These are phyloP conservation scores for Pseudopipra pipra DNA, from an alignment of 2,113 vertebrate species.

Conservation along the genomic window DNA sequence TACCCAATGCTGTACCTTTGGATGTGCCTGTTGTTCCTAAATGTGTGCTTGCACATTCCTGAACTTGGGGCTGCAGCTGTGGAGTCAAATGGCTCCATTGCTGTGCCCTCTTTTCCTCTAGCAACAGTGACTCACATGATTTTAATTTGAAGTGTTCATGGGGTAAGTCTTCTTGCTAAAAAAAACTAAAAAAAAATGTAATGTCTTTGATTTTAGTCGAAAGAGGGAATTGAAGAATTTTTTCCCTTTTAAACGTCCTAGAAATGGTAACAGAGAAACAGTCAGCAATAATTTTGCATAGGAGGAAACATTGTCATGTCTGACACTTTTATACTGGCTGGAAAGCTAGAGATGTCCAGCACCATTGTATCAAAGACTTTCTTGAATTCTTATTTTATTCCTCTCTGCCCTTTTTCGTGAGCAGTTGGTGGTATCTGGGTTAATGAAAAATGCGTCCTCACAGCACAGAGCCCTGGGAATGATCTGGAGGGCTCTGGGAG, in stretches of 20 bases:
- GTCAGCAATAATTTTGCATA: not conserved
- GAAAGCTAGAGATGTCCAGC: not conserved
- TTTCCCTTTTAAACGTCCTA: not conserved
- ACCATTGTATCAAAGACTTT: not conserved
- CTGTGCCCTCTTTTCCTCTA: not conserved
- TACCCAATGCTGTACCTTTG: not conserved
- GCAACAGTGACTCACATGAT: not conserved
- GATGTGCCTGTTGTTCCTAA: conserved; percentile 43
- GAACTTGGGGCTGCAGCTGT: not conserved
- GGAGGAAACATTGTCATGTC: not conserved
- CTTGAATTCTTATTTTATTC: not conserved
- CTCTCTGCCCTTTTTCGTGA: not conserved
- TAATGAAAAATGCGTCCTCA: not conserved
- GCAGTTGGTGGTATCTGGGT: not conserved
- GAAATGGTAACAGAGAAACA: not conserved
- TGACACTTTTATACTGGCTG: not conserved
- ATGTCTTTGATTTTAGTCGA: not conserved
- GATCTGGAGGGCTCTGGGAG: not conserved
- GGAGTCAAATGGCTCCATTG: conserved; percentile 27
- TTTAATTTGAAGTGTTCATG: not conserved
- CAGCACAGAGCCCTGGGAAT: fast-evolving
- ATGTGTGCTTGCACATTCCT: conserved; percentile 41
- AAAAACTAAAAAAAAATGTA: not conserved
- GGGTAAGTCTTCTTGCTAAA: not conserved
- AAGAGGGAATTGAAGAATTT: not conserved